Conservation (phyloP, 1,140 invertebrate genomes). For the Macrocentrus cingulum region DNA sequence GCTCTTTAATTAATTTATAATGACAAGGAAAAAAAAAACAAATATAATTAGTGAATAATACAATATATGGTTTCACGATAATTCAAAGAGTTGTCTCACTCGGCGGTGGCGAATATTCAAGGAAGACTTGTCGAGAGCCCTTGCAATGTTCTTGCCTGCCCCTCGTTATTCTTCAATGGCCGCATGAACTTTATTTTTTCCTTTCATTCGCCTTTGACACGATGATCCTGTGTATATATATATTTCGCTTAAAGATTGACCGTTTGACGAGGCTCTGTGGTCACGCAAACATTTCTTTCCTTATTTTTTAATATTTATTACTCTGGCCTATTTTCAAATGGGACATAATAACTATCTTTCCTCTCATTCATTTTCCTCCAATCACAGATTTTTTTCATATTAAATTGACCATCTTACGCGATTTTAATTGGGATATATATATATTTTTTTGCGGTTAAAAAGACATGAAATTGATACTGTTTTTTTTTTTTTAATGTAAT, state of each 20-base stretch:
- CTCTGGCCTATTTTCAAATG: not conserved
- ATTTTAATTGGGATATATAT: not conserved
- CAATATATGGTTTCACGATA: slow-evolving; percentile 1
- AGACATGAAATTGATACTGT: not conserved
- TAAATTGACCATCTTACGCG: not conserved
- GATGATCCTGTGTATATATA: slow-evolving; percentile 15
- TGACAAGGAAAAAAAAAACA: slow-evolving; percentile 56
- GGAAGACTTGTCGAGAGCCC: too few relatives aligned
- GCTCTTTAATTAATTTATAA: slow-evolving; percentile 58
- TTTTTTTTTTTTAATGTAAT: slow-evolving; percentile 2
- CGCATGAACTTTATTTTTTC: not conserved
- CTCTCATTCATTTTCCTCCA: not conserved
- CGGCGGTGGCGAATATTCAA: too few relatives aligned
- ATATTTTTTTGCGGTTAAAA: not conserved
- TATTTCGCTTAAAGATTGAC: slow-evolving; percentile 4
- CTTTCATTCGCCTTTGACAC: not conserved
- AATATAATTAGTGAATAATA: slow-evolving; percentile 50
- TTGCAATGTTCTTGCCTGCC: not conserved
- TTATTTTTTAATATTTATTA: not conserved
- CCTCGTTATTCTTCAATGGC: slow-evolving; percentile 7
- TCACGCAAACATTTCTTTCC: not conserved
- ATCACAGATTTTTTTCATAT: not conserved
- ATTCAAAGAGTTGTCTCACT: too few relatives aligned
- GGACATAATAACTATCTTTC: not conserved
- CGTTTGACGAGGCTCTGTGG: not conserved